Base-by-base conservation (phyloP, 2,797 vertebrate genomes). In the Notamacropus eugenii region DNA sequence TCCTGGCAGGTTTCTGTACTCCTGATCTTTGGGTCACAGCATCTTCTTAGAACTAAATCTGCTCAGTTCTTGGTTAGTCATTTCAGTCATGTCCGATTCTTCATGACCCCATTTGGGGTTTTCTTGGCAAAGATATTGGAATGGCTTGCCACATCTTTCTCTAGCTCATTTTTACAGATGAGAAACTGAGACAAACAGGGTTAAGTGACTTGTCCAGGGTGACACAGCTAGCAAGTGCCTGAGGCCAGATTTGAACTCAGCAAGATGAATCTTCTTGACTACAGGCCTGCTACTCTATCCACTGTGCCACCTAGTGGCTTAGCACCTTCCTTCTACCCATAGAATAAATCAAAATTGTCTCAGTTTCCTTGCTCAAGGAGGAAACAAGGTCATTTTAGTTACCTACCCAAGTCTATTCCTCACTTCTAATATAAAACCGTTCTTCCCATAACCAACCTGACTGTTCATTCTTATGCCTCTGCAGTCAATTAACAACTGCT, bases 401-500 rank as follows among this genome's bases (percentile, higher is more conserved):
- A 59, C n/a, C 67, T 92, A 31, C 59, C 96, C 90, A 95, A 90
- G 28, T 97, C 92, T 96, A 93, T 90, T 6, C 54, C 24, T 82
- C 92, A 56, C 55, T 91, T 96, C 95, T 29, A 14, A 34, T 40
- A 62, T 95, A 67, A 92, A 95, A 95, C 52, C 57, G 62, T 29
- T 74, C 96, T 96, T 94, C 91, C 92, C 91, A 94, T 93, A 93
- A 96, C 54, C 12, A 82, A 95, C 10, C 52, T 91, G 27, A 28
- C 94, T 91, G 90, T 93, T 82, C 22, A 50, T 34, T 95, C 10
- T 56, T 82, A 93, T 92, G 91, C n/a, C 27, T 93, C 92, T 91
- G 52, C 82, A 58, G 90, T 92, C 93, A 93, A 90, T 6, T 90
- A 82, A 46, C 22, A 82, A 24, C 27, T 8, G 22, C 19, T 11